Percentiles rank a stretch among this genome's conserved stretches.
Conservation (phyloP, 2,888 invertebrate species). For the Eupithecia vulgata region DNA sequence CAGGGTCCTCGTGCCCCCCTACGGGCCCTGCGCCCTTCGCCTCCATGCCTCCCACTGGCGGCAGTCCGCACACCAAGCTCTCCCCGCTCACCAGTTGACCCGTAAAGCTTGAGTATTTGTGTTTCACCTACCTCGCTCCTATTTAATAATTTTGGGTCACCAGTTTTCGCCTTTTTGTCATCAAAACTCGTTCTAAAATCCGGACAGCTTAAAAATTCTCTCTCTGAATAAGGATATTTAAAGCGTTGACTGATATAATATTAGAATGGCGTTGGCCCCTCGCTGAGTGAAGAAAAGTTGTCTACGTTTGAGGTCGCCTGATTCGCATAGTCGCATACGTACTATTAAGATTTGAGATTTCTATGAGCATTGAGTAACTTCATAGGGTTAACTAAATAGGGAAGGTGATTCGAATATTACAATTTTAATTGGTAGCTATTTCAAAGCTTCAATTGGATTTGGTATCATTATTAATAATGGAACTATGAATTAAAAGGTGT, state of each 20-base stretch:
- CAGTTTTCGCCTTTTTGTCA: slow-evolving; percentile 44
- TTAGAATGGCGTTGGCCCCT: slow-evolving; percentile 61
- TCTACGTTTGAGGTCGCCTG: slow-evolving; percentile 63
- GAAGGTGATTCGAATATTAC: slow-evolving; percentile 9
- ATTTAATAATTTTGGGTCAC: slow-evolving; percentile 68
- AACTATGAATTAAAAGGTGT: slow-evolving; percentile 45
- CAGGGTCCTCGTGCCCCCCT: slow-evolving; percentile 77
- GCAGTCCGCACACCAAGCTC: slow-evolving; percentile 41
- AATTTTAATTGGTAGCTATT: background rate
- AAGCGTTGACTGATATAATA: slow-evolving; percentile 40
- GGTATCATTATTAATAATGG: slow-evolving; percentile 25
- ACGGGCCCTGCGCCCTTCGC: slow-evolving; percentile 71
- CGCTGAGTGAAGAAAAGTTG: slow-evolving; percentile 63
- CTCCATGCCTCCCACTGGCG: slow-evolving; percentile 60
- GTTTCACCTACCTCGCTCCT: slow-evolving; percentile 68
- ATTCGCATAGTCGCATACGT: slow-evolving; percentile 52
- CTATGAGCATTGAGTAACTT: slow-evolving; percentile 39
- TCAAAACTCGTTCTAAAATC: slow-evolving; percentile 32
- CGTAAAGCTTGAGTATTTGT: slow-evolving; percentile 77
- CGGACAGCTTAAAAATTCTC: slow-evolving; percentile 3
- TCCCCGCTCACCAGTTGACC: slow-evolving; percentile 68
- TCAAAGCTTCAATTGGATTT: background rate
- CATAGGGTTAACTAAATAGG: slow-evolving; percentile 4
- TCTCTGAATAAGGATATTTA: slow-evolving; percentile 28
- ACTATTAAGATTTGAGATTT: slow-evolving; percentile 54